phyloP scores from a whole-genome alignment of 2,113 vertebrate genomes.

The Channa argus region DNA sequence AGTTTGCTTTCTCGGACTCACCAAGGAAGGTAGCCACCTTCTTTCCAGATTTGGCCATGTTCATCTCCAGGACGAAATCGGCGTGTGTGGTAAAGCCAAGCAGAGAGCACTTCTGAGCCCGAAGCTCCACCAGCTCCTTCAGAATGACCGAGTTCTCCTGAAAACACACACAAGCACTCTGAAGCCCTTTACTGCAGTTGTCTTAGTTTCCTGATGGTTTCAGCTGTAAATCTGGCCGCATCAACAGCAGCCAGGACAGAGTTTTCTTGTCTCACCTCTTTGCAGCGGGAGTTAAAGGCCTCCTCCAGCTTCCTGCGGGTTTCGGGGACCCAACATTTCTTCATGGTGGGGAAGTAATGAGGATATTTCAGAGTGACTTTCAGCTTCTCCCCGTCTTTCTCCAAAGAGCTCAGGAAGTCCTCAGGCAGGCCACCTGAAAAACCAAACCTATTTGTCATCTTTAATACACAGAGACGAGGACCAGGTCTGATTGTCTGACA shows the following conservation, averaged over 20 bases:
- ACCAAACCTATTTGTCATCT: not conserved
- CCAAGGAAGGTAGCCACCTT: conserved; percentile 91
- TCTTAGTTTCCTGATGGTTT: too few relatives aligned
- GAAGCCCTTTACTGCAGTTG: too few relatives aligned
- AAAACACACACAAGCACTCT: not conserved
- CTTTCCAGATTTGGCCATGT: conserved; percentile 92
- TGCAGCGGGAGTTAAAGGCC: conserved; percentile 96
- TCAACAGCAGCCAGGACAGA: too few relatives aligned
- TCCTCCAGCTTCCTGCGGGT: conserved; percentile 90
- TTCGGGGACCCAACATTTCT: conserved; percentile 94
- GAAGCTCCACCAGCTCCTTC: conserved; percentile 91
- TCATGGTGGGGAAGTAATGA: conserved; percentile 96
- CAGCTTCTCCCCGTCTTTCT: conserved; percentile 87
- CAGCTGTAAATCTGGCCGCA: too few relatives aligned
- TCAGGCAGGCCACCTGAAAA: conserved; percentile 92
- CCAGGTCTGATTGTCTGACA: accelerated
- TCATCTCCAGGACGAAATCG: conserved; percentile 97
- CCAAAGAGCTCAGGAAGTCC: conserved; percentile 93
- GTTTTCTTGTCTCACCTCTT: conserved; percentile 83
- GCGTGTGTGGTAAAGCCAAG: conserved; percentile 93
- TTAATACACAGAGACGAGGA: not conserved
- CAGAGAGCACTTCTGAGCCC: conserved; percentile 88
- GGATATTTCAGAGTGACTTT: conserved; percentile 97
- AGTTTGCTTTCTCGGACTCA: conserved; percentile 61
- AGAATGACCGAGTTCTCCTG: conserved; percentile 94